Evolutionary conservation across 1,140 invertebrate genomes (phyloP), one percentile per base, ranked within the genome.

Genomic region (Atta cephalotes): DNA sequence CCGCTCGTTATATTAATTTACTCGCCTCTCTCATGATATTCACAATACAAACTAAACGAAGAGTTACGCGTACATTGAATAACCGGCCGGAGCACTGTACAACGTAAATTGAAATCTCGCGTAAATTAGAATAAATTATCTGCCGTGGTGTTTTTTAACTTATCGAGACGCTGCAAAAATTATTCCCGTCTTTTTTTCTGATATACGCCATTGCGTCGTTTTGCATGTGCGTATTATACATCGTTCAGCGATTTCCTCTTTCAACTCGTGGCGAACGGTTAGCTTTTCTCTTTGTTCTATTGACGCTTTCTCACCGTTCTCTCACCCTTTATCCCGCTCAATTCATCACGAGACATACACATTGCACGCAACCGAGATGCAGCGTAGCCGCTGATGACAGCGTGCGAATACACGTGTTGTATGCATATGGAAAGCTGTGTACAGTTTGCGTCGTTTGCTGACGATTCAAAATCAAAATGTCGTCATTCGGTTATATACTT

Each of bases 241-340:
- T 28, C 9, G 70, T 66, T 28, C 79, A 51, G 51, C 80, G 70
- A 84, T 84, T 84, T 84, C 58, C 70, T 84, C 80, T 76, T 74
- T 31, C 39, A 84, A 74, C 70, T 31, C 70, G 39, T 31, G 80
- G 18, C 80, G 80, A 84, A 28, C 56, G 70, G 70, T 76, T 76
- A 56, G 80, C 80, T 84, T 84, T 84, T 74, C 65, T 81, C 80
- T 84, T 84, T 84, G 80, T 84, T 84, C 80, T 71, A 84, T 84
- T 76, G 70, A 74, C n/a, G 70, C 70, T 74, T 84, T 84, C 80
- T 84, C 70, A 74, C 80, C 80, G 53, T 65, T 76, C 80, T 84
- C 56, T 84, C 45, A 76, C 56, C 70, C 58, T 84, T 84, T 84
- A 84, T 74, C 45, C 80, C 39, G 9, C 70, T 62, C 80, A 39